Conservation (phyloP, 2,797 vertebrate genomes). For the Podargus strigoides region DNA sequence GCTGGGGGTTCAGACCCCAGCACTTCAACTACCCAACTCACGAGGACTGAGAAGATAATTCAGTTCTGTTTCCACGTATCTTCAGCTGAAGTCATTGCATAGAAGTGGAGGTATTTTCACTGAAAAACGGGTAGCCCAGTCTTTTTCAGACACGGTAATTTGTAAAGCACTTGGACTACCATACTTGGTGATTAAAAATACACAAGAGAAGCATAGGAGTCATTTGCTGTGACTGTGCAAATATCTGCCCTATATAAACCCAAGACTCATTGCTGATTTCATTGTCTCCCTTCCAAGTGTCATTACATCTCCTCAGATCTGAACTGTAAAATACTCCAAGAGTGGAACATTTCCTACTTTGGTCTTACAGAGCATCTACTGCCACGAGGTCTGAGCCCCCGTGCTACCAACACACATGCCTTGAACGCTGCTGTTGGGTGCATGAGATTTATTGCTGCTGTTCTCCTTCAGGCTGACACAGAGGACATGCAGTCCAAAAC, state of each 20-base stretch:
- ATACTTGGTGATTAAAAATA: not conserved
- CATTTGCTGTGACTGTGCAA: not conserved
- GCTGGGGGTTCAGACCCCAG: no score
- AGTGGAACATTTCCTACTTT: conserved; percentile 32
- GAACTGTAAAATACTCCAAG: not conserved
- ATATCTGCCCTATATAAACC: not conserved
- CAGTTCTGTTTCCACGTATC: not conserved
- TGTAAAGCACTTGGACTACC: not conserved
- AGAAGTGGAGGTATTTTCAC: not conserved
- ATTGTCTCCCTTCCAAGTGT: conserved; percentile 12
- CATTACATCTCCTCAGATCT: not conserved
- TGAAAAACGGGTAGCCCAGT: not conserved
- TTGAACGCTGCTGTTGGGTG: not conserved
- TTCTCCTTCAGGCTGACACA: not conserved
- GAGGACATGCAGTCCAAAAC: not conserved
- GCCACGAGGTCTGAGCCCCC: fast-evolving
- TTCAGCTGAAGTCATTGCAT: not conserved
- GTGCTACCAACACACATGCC: not conserved
- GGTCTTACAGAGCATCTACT: not conserved
- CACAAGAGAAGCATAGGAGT: not conserved
- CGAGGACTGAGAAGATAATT: not conserved
- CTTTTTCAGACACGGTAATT: not conserved
- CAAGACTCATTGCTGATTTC: not conserved
- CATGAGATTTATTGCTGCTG: not conserved
- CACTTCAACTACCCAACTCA: no score